These are phyloP conservation scores for Sipha maydis DNA, from an alignment of 2,888 invertebrate species.

Conservation along the genomic window DNA sequence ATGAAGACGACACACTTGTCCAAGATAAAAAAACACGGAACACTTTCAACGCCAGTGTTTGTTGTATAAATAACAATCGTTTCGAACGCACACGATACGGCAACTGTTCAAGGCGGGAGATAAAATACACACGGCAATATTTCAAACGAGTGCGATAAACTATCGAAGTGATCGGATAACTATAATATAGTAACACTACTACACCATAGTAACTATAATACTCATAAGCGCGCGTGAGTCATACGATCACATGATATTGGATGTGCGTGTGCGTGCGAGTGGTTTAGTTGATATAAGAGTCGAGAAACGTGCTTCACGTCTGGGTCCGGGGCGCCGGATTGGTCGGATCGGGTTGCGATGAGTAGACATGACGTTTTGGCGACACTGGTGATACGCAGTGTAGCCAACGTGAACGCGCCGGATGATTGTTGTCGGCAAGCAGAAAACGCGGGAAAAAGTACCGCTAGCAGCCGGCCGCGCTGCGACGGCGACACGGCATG, in stretches of 20 bases:
- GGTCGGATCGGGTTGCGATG: not conserved
- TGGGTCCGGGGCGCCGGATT: not conserved
- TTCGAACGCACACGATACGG: too few relatives aligned
- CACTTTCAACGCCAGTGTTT: too few relatives aligned
- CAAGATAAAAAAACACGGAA: too few relatives aligned
- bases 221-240: conserved; percentile 11
- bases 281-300: not conserved
- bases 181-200: too few relatives aligned
- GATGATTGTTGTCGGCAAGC: conserved; percentile 23
- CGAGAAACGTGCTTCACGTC: too few relatives aligned
- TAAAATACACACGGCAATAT: too few relatives aligned
- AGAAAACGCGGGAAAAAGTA: conserved; percentile 54
- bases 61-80: too few relatives aligned
- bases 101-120: too few relatives aligned
- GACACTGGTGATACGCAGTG: conserved; percentile 10
- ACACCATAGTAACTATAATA: not conserved
- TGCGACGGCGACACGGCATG: too few relatives aligned
- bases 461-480: not conserved
- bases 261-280: not conserved
- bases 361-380: not conserved
- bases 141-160: too few relatives aligned
- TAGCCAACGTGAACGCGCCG: not conserved
- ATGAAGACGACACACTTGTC: too few relatives aligned
- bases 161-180: too few relatives aligned
- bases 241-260: conserved; percentile 2